These are phyloP conservation scores for Marasmarcha lunaedactyla DNA, from an alignment of 2,888 invertebrate species.

Conservation along the genomic window DNA sequence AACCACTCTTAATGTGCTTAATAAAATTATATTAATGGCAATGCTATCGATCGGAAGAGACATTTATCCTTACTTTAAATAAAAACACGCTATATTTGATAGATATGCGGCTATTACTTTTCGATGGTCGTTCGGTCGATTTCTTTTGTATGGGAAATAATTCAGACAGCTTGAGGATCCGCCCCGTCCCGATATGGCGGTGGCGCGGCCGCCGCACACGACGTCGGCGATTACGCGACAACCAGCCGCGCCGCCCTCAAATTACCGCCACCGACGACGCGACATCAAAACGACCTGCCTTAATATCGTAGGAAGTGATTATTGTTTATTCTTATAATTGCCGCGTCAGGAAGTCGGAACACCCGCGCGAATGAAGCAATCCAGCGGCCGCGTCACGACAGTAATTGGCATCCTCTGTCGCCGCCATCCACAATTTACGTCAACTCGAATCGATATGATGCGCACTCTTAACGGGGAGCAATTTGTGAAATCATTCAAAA, in stretches of 20 bases:
- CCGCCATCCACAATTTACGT: conserved; percentile 24
- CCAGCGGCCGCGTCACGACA: conserved; percentile 14
- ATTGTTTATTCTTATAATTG: conserved; percentile 65
- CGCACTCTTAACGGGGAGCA: too few species aligned
- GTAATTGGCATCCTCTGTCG: conserved; percentile 27
- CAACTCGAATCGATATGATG: conserved; percentile 13
- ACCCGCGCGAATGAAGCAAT: conserved; percentile 44
- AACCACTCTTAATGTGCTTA: too few species aligned
- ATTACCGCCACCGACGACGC: conserved; percentile 41
- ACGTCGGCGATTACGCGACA: conserved; percentile 43
- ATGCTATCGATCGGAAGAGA: too few species aligned
- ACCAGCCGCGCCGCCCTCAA: conserved; percentile 39
- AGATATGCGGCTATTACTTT: neutral
- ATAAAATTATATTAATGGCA: too few species aligned
- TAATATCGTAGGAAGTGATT: conserved; percentile 57
- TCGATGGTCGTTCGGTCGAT: neutral
- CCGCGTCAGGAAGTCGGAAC: conserved; percentile 48
- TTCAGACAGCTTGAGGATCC: neutral
- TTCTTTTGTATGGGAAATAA: conserved; percentile 1
- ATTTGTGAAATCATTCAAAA: too few species aligned
- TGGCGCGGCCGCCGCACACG: conserved; percentile 41
- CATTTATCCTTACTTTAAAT: neutral
- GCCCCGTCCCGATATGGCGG: conserved; percentile 34
- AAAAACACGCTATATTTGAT: neutral
- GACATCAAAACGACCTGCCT: conserved; percentile 38